These are phyloP conservation scores for Isurus oxyrinchus DNA, from an alignment of 2,113 vertebrate species.

Conservation along the genomic window DNA sequence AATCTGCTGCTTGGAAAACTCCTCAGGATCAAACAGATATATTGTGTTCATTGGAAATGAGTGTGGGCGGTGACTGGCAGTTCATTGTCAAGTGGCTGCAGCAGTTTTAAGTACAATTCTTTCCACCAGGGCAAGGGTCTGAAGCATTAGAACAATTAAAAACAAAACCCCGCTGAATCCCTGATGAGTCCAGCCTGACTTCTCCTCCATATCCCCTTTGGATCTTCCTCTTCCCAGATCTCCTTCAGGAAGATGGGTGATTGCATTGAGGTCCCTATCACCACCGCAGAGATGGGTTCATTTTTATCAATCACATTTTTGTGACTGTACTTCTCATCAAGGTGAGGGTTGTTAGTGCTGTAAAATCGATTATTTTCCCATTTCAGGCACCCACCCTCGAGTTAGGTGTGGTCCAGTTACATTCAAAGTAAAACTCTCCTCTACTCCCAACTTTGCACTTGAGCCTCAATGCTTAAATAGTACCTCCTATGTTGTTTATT, in stretches of 20 bases:
- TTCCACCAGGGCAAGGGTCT: not conserved
- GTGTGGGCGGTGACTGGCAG: constrained; percentile 77
- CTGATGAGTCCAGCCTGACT: not conserved
- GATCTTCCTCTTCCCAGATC: not conserved
- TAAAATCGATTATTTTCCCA: not conserved
- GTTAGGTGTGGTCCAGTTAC: no score
- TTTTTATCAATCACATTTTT: not conserved
- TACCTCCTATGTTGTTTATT: not conserved
- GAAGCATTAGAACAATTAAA: not conserved
- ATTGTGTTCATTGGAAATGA: constrained; percentile 70
- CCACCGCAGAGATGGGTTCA: not conserved
- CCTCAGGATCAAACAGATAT: constrained; percentile 90
- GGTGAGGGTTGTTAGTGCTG: not conserved
- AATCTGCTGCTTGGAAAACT: constrained; percentile 95
- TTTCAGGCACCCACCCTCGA: not conserved
- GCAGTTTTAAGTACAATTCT: constrained; percentile 47
- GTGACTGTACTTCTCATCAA: not conserved
- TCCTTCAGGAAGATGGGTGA: not conserved
- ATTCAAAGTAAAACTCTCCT: not conserved
- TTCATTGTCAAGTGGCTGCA: constrained; percentile 54
- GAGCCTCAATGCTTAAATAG: not conserved
- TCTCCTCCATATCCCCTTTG: not conserved
- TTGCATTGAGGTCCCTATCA: not conserved
- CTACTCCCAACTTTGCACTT: not conserved
- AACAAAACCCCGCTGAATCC: not conserved